phyloP scores from a whole-genome alignment of 1,140 invertebrate species.

The Drosophila sp. region DNA sequence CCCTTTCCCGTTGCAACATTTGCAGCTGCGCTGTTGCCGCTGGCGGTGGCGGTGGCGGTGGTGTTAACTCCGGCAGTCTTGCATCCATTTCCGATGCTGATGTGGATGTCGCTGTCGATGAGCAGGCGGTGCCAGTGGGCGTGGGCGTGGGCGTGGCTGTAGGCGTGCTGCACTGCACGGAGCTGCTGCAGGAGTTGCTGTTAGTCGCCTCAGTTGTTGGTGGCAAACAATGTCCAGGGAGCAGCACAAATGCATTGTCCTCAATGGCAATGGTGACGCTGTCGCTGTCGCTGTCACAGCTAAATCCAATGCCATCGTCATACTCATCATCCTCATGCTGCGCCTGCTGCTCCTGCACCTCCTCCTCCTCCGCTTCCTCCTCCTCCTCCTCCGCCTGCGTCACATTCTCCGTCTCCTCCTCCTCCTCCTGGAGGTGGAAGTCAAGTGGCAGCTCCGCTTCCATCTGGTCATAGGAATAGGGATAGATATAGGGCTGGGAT shows the following conservation, averaged over 20 bases:
- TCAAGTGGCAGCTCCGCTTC: neutral
- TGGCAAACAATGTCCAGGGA: conserved; percentile 28
- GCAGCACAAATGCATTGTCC: conserved; percentile 57
- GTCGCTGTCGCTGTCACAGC: conserved; percentile 71
- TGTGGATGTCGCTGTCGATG: conserved; percentile 58
- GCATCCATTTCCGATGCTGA: conserved; percentile 65
- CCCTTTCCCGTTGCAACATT: neutral
- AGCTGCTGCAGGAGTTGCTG: conserved; percentile 64
- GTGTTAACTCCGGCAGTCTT: conserved; percentile 51
- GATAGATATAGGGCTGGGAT: conserved; percentile 18
- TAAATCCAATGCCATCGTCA: conserved; percentile 77
- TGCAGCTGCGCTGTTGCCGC: conserved; percentile 13
- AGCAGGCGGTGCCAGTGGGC: conserved; percentile 23
- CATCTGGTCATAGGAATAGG: conserved; percentile 12
- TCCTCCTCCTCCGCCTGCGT: neutral
- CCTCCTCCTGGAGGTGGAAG: neutral
- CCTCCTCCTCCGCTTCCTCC: neutral
- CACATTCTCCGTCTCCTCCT: neutral
- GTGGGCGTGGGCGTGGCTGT: conserved; percentile 33
- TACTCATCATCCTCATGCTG: conserved; percentile 54
- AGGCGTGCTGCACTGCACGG: conserved; percentile 62
- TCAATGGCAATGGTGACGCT: conserved; percentile 53
- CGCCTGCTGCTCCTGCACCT: conserved; percentile 1
- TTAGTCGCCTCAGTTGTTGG: conserved; percentile 11
- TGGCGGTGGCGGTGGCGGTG: conserved; percentile 46